Conservation (phyloP, 2,113 vertebrate genomes). For the cat (Felis catus) region F.catus_Fca126_mat1.0 CM031415.1:149343001-149343500, state of each 20-base stretch:
- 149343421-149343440: not conserved
- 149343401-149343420: not conserved
- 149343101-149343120: not conserved
- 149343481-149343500: no score
- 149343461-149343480: not conserved
- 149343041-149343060: not conserved
- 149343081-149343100: not conserved
- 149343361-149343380: not conserved
- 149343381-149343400: not conserved
- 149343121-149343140: no score
- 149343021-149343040: not conserved
- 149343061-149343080: not conserved
- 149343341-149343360: not conserved
- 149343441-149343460: not conserved
- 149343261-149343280: not conserved
- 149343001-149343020: not conserved
- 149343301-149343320: not conserved
- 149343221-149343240: not conserved
- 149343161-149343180: not conserved
- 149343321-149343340: not conserved
- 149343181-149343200: not conserved
- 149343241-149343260: not conserved
- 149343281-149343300: not conserved
- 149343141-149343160: not conserved
- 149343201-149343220: not conserved